A percentile compares a stretch with the other conserved stretches of the same genome.
Evolutionary conservation across 2,888 invertebrate species (phyloP).

Genomic region (Perizoma affinitatum): DNA sequence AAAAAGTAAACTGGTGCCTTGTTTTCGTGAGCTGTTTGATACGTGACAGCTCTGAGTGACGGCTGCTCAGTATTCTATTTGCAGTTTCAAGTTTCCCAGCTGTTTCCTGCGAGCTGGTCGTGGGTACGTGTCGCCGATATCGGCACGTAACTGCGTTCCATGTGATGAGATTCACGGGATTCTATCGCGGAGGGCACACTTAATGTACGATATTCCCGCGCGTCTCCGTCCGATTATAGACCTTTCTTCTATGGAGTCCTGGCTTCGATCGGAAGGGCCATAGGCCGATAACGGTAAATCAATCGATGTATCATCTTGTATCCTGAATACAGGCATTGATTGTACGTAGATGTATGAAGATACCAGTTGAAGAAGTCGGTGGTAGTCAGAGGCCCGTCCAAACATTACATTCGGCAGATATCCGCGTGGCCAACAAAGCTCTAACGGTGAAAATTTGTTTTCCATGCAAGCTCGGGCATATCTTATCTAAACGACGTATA

Average conservation of each 20-base stretch:
- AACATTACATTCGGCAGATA: no score
- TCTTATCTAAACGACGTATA: no score
- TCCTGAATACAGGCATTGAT: neutral
- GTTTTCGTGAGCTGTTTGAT: no score
- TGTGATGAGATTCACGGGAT: slow-evolving; percentile 29
- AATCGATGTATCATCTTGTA: neutral
- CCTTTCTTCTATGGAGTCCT: neutral
- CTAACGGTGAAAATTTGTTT: no score
- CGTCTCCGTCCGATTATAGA: slow-evolving; percentile 50
- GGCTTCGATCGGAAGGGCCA: neutral
- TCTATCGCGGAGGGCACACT: slow-evolving; percentile 41
- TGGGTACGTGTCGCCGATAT: neutral
- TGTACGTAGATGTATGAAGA: no score
- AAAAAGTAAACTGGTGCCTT: no score
- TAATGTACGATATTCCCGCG: slow-evolving; percentile 51
- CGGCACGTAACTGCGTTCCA: slow-evolving; percentile 24
- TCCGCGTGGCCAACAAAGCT: no score
- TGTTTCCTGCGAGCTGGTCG: neutral
- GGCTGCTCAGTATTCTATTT: no score
- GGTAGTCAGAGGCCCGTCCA: no score
- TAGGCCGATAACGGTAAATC: neutral
- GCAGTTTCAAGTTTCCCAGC: slow-evolving; percentile 5
- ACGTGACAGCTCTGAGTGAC: no score
- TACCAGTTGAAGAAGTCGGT: no score
- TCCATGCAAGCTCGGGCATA: no score